Evolutionary conservation across 1,140 invertebrate genomes (phyloP), one percentile per base, ranked within the genome.

Genomic region (Drosophila mojavensis): DNA sequence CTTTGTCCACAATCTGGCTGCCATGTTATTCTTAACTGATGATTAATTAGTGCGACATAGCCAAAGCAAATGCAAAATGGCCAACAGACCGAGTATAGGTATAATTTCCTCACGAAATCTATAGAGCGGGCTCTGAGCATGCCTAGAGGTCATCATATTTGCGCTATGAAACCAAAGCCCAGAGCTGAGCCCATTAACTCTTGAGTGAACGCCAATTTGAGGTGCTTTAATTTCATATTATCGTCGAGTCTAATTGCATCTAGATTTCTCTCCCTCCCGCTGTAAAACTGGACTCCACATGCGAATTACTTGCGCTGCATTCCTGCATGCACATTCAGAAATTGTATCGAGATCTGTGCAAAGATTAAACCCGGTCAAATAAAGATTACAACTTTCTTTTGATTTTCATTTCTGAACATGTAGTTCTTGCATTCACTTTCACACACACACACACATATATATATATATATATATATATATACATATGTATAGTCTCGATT

Each of bases 1-100:
- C 82, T 61, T 71, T 81, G 66, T 79, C 58, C 73, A 68, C 74
- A 85, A 75, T 86, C 75, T 75, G 65, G 47, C 69, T 64, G 74
- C 72, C 78, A 85, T 84, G 81, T 76, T 76, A 66, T 74, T 86
- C 83, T 79, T 86, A 76, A 79, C 82, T 81, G 71, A 86, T 86
- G 82, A 86, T 86, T 86, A 82, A 82, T 86, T 85, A 78, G 82
- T 72, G 75, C 79, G 75, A 71, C 64, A 51, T 45, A 30, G 43
- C 39, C 36, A 47, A 30, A 30, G 51, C 33, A 56, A 65, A 71
- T 64, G 54, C 45, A 58, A 66, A 58, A 36, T 50, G 33, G 13
- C 33, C 45, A 63, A 63, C 28, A 55, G 13, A 17, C 13, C 30
- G 17, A 36, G 56, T 78, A 81, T 86, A 24, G 20, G 2, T 24